These are phyloP conservation scores for Ariopsis seemanni DNA, from an alignment of 2,113 vertebrate species.

Conservation along the genomic window DNA sequence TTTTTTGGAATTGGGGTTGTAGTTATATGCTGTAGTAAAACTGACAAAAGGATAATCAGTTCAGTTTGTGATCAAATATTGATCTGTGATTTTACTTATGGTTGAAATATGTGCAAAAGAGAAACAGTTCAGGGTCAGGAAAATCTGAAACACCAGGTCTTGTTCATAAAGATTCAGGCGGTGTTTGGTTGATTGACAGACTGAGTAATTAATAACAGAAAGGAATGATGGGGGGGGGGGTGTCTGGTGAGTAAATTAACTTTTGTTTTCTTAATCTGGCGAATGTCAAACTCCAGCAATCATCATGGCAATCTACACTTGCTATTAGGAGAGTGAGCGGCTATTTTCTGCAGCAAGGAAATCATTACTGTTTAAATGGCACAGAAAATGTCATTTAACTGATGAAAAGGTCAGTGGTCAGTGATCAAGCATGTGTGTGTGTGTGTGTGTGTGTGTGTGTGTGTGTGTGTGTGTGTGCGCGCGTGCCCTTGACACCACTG, in stretches of 20 bases:
- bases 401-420: slow-evolving; percentile 55
- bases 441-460: background rate
- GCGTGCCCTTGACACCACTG: slow-evolving; percentile 47
- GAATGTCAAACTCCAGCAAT: slow-evolving; percentile 58
- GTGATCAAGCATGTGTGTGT: background rate
- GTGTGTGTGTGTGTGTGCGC: background rate
- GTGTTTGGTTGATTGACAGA: slow-evolving; percentile 28
- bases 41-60: background rate
- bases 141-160: slow-evolving; percentile 1
- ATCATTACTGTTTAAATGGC: slow-evolving; percentile 67
- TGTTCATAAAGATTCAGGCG: background rate
- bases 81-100: background rate
- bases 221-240: slow-evolving; percentile 20
- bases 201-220: slow-evolving; percentile 56
- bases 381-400: slow-evolving; percentile 64
- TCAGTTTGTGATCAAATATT: background rate
- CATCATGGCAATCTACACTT: slow-evolving; percentile 56
- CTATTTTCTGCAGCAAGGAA: slow-evolving; percentile 65
- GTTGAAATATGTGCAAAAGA: background rate
- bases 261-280: slow-evolving; percentile 41
- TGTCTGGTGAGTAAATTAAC: slow-evolving; percentile 54
- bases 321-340: slow-evolving; percentile 59
- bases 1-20: no score
- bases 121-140: background rate
- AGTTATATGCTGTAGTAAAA: background rate